Evolutionary conservation across 2,113 vertebrate species (phyloP).

Genomic region (Meles meles): DNA sequence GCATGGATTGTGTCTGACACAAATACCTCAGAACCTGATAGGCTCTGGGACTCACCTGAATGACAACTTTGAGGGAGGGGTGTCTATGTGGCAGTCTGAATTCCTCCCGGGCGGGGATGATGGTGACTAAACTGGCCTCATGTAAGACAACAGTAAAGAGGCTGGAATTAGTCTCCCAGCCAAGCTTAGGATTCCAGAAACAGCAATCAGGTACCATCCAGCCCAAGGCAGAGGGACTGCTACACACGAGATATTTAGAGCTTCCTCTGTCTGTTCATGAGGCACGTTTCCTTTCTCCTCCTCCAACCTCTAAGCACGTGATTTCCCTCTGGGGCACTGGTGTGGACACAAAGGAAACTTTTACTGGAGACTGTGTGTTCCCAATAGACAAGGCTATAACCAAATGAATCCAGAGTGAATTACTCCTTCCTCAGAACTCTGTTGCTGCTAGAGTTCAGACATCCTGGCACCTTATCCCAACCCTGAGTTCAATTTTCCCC

Average conservation of each 20-base stretch:
- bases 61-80: neutral
- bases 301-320: neutral
- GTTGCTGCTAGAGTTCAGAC: neutral
- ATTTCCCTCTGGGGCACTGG: neutral
- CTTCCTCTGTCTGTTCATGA: neutral
- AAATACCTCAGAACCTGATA: neutral
- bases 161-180: neutral
- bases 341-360: neutral
- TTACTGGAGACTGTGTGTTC: neutral
- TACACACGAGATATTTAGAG: neutral
- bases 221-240: too few species aligned
- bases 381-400: neutral
- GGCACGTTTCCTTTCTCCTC: neutral
- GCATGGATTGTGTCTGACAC: neutral
- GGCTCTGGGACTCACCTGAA: neutral
- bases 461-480: neutral
- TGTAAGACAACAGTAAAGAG: neutral
- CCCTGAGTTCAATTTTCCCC: neutral
- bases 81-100: neutral
- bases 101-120: neutral
- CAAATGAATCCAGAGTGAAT: neutral
- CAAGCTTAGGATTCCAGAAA: neutral
- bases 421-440: neutral
- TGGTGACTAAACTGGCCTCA: neutral
- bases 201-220: neutral